A percentile compares a stretch with the other conserved stretches of the same genome.
These are phyloP conservation scores for Trissoscelio sp. DNA, from an alignment of 2,888 invertebrate species.

Conservation along the genomic window DNA sequence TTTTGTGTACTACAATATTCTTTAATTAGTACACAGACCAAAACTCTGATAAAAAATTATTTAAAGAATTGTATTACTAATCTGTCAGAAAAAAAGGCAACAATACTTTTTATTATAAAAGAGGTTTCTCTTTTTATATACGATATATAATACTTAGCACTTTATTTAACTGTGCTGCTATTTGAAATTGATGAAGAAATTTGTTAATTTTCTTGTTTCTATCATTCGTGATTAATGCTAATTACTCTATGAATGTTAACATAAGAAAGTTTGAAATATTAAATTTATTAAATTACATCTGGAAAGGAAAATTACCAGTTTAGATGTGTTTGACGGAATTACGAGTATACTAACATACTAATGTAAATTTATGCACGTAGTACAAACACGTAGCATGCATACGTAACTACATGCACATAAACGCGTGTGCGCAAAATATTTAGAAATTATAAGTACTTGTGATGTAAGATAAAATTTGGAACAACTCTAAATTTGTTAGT, in stretches of 20 bases:
- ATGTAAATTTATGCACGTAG: conserved; percentile 63
- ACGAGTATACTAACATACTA: conserved; percentile 48
- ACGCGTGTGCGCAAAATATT: conserved; percentile 38
- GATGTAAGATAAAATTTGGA: conserved; percentile 27
- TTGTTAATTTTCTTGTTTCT: too few relatives aligned
- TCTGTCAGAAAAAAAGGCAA: too few relatives aligned
- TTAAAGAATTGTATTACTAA: too few relatives aligned
- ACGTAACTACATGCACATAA: conserved; percentile 53
- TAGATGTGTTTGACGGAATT: conserved; percentile 45
- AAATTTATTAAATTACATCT: conserved; percentile 15
- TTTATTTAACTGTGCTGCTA: too few relatives aligned
- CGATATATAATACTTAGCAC: too few relatives aligned
- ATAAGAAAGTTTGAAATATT: conserved; percentile 18
- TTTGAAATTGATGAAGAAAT: too few relatives aligned
- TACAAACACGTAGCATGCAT: conserved; percentile 60
- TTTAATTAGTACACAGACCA: too few relatives aligned
- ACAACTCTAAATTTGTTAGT: conserved; percentile 13
- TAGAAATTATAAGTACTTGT: conserved; percentile 30
- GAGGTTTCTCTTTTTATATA: too few relatives aligned
- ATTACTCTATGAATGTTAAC: conserved; percentile 14
- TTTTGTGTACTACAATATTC: background rate
- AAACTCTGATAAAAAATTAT: too few relatives aligned
- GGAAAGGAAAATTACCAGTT: conserved; percentile 31
- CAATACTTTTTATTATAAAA: too few relatives aligned
- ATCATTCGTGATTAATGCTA: background rate